Evolutionary conservation across 2,888 invertebrate genomes (phyloP).

Genomic region (Oconnorella tubifera): DNA sequence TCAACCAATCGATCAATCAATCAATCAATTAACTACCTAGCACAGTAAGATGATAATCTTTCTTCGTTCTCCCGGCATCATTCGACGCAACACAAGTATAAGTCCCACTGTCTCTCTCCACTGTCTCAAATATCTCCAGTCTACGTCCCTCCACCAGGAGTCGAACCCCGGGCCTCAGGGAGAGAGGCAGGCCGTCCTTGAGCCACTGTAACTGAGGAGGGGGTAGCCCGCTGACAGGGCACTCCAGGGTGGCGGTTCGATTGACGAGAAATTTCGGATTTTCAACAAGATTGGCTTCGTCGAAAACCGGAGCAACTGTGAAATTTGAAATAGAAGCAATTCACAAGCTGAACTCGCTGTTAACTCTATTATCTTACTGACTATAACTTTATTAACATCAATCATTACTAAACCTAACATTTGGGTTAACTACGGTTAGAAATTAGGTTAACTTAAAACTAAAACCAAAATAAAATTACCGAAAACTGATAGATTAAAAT

Average conservation of each 20-base stretch:
- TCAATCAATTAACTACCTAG: no score
- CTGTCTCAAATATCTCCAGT: slow-evolving; percentile 43
- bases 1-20: not conserved
- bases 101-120: slow-evolving; percentile 51
- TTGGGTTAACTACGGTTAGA: not conserved
- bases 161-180: slow-evolving; percentile 7
- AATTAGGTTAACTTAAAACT: not conserved
- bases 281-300: slow-evolving; percentile 46
- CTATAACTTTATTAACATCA: no score
- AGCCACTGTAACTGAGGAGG: slow-evolving; percentile 48
- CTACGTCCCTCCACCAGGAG: slow-evolving; percentile 37
- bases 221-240: slow-evolving; percentile 56
- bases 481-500: slow-evolving; percentile 47
- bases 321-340: no score
- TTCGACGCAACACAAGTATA: slow-evolving; percentile 59
- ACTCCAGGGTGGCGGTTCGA: slow-evolving; percentile 53
- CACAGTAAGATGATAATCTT: slow-evolving; percentile 51
- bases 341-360: no score
- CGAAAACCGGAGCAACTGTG: slow-evolving; percentile 54
- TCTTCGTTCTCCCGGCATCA: slow-evolving; percentile 56
- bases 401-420: not conserved
- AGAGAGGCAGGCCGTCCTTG: slow-evolving; percentile 28
- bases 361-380: no score
- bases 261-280: slow-evolving; percentile 47
- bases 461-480: slow-evolving; percentile 42